These are phyloP conservation scores for Cloeon dipterum DNA, from an alignment of 2,888 invertebrate genomes.

Conservation along the genomic window DNA sequence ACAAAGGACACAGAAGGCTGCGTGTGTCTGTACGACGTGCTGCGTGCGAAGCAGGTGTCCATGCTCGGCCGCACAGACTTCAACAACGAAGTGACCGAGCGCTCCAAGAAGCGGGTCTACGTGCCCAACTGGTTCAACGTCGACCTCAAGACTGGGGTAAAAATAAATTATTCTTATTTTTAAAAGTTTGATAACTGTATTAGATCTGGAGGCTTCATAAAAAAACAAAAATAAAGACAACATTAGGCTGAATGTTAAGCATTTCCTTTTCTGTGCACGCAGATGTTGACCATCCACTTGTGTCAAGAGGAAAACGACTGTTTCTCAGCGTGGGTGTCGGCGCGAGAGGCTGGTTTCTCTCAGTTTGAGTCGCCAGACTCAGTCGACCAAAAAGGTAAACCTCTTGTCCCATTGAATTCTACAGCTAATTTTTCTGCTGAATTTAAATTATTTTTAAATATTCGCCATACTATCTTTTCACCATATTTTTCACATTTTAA, in stretches of 20 bases:
- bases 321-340: slow-evolving; percentile 95
- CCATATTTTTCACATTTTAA: too few species aligned
- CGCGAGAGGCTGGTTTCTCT: slow-evolving; percentile 77
- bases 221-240: too few species aligned
- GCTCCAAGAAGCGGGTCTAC: slow-evolving; percentile 64
- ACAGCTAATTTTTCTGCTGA: too few species aligned
- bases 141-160: slow-evolving; percentile 90
- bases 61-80: slow-evolving; percentile 80
- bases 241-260: too few species aligned
- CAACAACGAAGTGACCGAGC: slow-evolving; percentile 50
- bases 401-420: too few species aligned
- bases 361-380: slow-evolving; percentile 38
- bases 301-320: slow-evolving; percentile 96
- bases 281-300: slow-evolving; percentile 93
- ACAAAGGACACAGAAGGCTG: slow-evolving; percentile 85
- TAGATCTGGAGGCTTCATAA: too few species aligned
- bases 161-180: too few species aligned
- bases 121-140: slow-evolving; percentile 99
- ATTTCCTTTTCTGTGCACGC: slow-evolving; percentile 3
- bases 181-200: too few species aligned
- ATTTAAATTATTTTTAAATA: too few species aligned
- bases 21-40: slow-evolving; percentile 82
- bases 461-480: too few species aligned
- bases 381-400: slow-evolving; percentile 48
- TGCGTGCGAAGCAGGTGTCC: slow-evolving; percentile 69